Conservation (phyloP, 2,797 vertebrate genomes). For the Pteropus rufus region DNA sequence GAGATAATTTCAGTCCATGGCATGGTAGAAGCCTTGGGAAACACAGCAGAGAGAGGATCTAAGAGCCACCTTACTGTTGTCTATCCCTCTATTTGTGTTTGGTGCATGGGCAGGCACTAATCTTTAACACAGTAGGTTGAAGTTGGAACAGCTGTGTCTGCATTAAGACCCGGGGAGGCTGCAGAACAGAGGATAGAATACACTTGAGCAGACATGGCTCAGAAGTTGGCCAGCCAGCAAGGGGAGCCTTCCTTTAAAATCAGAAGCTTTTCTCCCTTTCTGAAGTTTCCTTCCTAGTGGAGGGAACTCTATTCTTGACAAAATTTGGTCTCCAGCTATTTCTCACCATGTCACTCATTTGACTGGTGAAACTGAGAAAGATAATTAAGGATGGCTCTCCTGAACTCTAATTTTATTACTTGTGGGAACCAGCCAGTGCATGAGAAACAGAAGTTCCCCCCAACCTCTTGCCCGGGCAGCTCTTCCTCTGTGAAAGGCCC, state of each 20-base stretch:
- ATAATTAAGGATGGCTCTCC: background rate
- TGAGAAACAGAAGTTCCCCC: background rate
- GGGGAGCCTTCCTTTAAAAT: background rate
- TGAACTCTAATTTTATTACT: background rate
- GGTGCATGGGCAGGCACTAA: background rate
- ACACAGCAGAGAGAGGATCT: slow-evolving; percentile 45
- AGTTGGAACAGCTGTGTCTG: background rate
- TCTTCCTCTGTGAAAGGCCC: background rate
- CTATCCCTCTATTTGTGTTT: slow-evolving; percentile 3
- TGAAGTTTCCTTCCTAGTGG: background rate
- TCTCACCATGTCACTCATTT: background rate
- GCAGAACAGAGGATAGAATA: background rate
- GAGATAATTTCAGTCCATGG: slow-evolving; percentile 52
- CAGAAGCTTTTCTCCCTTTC: background rate
- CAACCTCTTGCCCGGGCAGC: background rate
- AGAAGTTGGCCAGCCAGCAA: background rate
- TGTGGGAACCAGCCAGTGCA: background rate
- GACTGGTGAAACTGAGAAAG: background rate
- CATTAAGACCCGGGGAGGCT: background rate
- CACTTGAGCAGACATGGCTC: background rate
- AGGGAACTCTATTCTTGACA: background rate
- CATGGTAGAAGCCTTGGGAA: slow-evolving; percentile 42
- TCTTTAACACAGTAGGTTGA: slow-evolving; percentile 55
- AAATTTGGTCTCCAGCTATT: background rate
- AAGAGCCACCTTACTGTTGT: slow-evolving; percentile 24